A percentile compares a stretch with the other conserved stretches of the same genome.
Evolutionary conservation across 1,140 invertebrate species (phyloP).

Genomic region (Cylas formicarius): DNA sequence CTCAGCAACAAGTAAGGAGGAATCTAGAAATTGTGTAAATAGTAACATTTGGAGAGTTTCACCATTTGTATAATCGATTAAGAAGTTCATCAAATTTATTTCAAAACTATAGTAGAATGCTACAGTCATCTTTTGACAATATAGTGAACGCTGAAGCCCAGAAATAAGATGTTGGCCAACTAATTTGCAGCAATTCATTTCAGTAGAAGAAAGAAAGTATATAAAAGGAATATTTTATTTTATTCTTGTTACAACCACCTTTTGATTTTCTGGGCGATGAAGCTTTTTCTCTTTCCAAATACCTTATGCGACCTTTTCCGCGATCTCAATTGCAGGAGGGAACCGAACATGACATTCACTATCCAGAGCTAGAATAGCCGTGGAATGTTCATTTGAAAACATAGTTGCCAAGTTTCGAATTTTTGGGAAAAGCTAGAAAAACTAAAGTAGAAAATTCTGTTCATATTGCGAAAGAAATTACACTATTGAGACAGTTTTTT

Average conservation of each 20-base stretch:
- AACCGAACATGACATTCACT: conserved; percentile 27
- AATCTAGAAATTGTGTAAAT: conserved; percentile 1
- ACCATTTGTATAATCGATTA: conserved; percentile 42
- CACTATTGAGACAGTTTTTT: too few species aligned
- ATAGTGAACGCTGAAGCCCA: too few species aligned
- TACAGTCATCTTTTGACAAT: too few species aligned
- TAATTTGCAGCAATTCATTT: too few species aligned
- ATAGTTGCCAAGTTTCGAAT: conserved; percentile 29
- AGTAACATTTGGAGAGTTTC: conserved; percentile 35
- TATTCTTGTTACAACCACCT: conserved; percentile 8
- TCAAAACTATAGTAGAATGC: too few species aligned
- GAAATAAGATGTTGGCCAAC: too few species aligned
- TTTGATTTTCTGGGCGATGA: conserved; percentile 39
- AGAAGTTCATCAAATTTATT: too few species aligned
- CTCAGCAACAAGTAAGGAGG: too few species aligned
- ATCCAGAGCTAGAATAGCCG: conserved; percentile 36
- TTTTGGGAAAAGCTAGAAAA: conserved; percentile 20
- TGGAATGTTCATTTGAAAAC: conserved; percentile 46
- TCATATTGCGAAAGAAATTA: conserved; percentile 22
- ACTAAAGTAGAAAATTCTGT: conserved; percentile 23
- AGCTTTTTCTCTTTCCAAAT: conserved; percentile 44
- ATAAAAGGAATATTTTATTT: conserved; percentile 9
- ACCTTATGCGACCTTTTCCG: too few species aligned
- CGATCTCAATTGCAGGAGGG: too few species aligned
- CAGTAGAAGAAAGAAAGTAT: conserved; percentile 13